Evolutionary conservation across 2,888 invertebrate species (phyloP), one percentile per base, ranked within the genome.

Genomic region (Apodemia hepburni): DNA sequence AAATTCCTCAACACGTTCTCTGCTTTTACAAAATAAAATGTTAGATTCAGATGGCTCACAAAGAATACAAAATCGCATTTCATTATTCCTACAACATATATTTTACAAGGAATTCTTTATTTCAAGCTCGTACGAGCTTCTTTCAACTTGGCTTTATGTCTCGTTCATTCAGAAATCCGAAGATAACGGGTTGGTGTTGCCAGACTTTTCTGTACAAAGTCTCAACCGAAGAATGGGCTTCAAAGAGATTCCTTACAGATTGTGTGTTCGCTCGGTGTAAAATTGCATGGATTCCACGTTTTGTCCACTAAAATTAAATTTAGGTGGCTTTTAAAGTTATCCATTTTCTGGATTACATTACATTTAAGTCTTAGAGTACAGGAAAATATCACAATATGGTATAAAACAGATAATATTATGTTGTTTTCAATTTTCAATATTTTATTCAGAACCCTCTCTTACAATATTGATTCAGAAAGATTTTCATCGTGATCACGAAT

Each of bases 121-220:
- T 69, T 69, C 64, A 65, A 68, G 65, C 64, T 66, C 61, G 67
- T 65, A 61, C 67, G 72, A 74, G 73, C 76, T 76, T 73, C 79
- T 77, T 78, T 78, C 75, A 75, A 74, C 72, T 72, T 70, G 74
- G 81, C 78, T 82, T 80, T 82, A 77, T 75, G 80, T 82, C 79
- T 80, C 79, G 78, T 81, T 81, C 78, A 73, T 74, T 77, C 75
- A 79, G 77, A 82, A 84, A 84, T 84, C 81, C 79, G 73, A 72
- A 80, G 81, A 80, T 81, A 82, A 76, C 78, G 71, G 73, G 67
- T 63, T 72, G 64, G 64, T 62, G 63, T 63, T 62, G 63, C 60
- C 63, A 65, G 66, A 66, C 68, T 66, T 68, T 71, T 64, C 68
- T 68, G 64, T 62, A 64, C 68, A 75, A 77, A 74, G 70, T 74